Evolutionary conservation across 92 coral and sea anemone species (phyloP), one percentile per base, ranked within the genome.

Genomic region (Epizoanthus scotinus): DNA sequence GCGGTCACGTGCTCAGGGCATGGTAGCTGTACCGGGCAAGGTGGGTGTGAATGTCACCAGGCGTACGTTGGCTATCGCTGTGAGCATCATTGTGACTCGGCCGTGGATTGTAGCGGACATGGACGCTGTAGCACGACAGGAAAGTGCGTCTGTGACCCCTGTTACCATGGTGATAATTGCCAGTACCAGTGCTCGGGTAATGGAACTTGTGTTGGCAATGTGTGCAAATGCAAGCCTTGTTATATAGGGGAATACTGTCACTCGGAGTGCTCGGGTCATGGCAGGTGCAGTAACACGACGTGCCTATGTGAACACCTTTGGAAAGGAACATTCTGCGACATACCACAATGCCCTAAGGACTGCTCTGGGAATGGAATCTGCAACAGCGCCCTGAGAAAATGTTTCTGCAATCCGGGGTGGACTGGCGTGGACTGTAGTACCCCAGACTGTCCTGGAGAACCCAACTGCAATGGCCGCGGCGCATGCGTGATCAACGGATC

Each of bases 391-490:
- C 86, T 89, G 21, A 86, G 71, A 31, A 84, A 70, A n/a, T 89
- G 92, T 67, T 85, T 83, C 62, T 89, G 92, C 69, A 71, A 89
- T 54, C 92, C 92, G 15, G 92, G 89, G 17, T 89, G 92, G 92
- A 7, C n/a, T 13, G 92, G 87, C 18, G 38, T 31, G 28, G 89
- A 89, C 29, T 89, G 92, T 44, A 70, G 87, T 25, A 52, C 64
- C 15, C 65, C 81, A 12, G 92, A 89, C 50, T 89, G 92, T 82
- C 87, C 92, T 82, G 92, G 92, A 14, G 89, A 89, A 44, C 92
- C 92, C 29, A 89, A 83, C 82, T 89, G 92, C 74, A 74, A 64
- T 65, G 78, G 79, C 19, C 82, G 92, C 13, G 92, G 92, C 34
- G 78, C 25, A 15, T 89, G 92, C 61, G 71, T 66, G 36, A 71